A percentile compares a stretch with the other conserved stretches of the same genome.
Conservation (phyloP, 2,797 vertebrate genomes). For the Lithobates sylvaticus region DNA sequence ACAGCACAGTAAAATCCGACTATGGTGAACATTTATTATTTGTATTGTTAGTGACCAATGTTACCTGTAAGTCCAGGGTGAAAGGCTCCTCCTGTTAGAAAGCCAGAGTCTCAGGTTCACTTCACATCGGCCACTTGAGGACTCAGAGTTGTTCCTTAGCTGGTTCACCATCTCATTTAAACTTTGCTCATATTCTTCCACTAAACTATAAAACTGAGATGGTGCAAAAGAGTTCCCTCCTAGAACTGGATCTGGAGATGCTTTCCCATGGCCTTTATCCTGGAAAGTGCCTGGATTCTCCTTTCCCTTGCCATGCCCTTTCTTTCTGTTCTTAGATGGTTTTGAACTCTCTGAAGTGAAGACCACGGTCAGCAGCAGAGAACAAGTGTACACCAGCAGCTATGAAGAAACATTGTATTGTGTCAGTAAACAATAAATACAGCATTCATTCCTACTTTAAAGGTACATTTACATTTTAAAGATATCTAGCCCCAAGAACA, state of each 20-base stretch:
- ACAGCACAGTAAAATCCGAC: background rate
- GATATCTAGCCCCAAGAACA: too few relatives aligned
- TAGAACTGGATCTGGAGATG: conserved; percentile 74
- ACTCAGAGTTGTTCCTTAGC: conserved; percentile 79
- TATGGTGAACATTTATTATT: background rate
- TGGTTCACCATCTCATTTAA: conserved; percentile 84
- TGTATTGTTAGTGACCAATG: background rate
- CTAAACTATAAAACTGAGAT: conserved; percentile 64
- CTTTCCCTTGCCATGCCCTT: conserved; percentile 64
- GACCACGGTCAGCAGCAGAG: conserved; percentile 68
- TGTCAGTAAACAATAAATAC: background rate
- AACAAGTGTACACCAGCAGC: conserved; percentile 75
- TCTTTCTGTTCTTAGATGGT: conserved; percentile 71
- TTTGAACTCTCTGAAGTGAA: conserved; percentile 60
- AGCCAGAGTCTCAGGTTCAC: conserved; percentile 84
- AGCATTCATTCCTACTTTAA: background rate
- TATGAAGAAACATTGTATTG: conserved; percentile 59
- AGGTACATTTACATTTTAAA: too few relatives aligned
- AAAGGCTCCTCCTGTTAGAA: conserved; percentile 84
- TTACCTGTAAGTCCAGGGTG: conserved; percentile 88
- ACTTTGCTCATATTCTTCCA: conserved; percentile 82
- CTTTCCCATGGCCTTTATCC: conserved; percentile 60
- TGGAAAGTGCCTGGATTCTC: conserved; percentile 45
- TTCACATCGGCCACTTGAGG: conserved; percentile 77
- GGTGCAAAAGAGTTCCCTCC: conserved; percentile 68